Conservation (phyloP, 2,888 invertebrate genomes). For the Nezara viridula region DNA sequence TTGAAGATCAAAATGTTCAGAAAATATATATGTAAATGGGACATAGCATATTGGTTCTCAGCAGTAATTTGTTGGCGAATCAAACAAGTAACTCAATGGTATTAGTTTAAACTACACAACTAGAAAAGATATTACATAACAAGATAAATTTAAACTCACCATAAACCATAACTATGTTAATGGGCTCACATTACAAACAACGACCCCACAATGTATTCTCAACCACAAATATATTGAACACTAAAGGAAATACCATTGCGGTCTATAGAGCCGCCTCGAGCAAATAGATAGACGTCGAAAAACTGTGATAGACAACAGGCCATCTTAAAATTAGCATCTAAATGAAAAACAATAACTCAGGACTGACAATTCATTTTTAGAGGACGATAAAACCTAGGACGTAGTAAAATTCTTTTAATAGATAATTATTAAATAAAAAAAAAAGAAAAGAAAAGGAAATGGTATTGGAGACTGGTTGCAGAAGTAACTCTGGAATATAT, state of each 20-base stretch:
- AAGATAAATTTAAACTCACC: neutral
- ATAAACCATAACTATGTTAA: neutral
- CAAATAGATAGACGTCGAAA: neutral
- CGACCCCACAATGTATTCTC: neutral
- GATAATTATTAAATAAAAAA: constrained; percentile 6
- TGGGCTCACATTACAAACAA: neutral
- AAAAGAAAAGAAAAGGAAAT: neutral
- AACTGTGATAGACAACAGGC: constrained; percentile 10
- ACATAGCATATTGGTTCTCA: no score
- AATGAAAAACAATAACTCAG: constrained; percentile 56
- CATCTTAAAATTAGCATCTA: constrained; percentile 56
- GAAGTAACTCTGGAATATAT: neutral
- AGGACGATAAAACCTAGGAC: constrained; percentile 47
- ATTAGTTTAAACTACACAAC: no score
- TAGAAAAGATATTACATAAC: neutral
- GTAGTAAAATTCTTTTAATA: constrained; percentile 39
- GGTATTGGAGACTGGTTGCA: neutral
- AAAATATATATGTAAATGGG: no score
- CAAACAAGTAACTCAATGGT: no score
- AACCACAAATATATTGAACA: neutral
- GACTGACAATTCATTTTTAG: constrained; percentile 46
- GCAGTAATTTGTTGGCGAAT: no score
- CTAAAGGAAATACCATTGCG: neutral
- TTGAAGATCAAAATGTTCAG: no score
- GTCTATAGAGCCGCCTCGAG: neutral